phyloP scores from a whole-genome alignment of 2,797 vertebrate species.

The Coregonus sp. region DNA sequence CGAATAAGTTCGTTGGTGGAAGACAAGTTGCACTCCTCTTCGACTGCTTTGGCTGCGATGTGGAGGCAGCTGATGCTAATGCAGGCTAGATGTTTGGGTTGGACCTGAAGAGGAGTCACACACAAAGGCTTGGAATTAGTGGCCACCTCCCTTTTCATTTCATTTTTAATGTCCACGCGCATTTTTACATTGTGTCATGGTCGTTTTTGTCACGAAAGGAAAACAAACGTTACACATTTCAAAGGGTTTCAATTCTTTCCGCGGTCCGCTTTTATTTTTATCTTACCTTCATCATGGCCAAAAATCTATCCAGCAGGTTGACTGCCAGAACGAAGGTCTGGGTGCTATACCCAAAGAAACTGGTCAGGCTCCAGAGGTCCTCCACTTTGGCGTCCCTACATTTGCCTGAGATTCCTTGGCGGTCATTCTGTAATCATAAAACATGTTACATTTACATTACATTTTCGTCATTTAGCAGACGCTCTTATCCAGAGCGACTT shows the following conservation, averaged over 20 bases:
- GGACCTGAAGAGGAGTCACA: conserved; percentile 75
- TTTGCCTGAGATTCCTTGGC: conserved; percentile 84
- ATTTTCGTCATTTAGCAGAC: too few relatives aligned
- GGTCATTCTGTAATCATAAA: conserved; percentile 74
- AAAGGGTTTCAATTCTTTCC: background rate
- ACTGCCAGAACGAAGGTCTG: conserved; percentile 95
- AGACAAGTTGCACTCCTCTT: conserved; percentile 87
- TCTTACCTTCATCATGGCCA: conserved; percentile 94
- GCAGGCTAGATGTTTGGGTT: conserved; percentile 95
- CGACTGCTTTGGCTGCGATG: conserved; percentile 85
- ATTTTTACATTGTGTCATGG: too few relatives aligned
- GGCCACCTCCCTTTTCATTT: background rate
- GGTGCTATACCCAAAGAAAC: conserved; percentile 93
- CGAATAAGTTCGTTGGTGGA: conserved; percentile 90
- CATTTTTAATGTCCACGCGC: too few relatives aligned
- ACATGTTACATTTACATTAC: background rate
- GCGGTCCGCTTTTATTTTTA: background rate
- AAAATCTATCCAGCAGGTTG: conserved; percentile 95
- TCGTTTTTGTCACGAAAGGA: too few relatives aligned
- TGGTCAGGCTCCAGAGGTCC: conserved; percentile 94
- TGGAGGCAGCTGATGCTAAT: conserved; percentile 93
- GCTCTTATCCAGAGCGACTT: too few relatives aligned
- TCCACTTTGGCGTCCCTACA: conserved; percentile 91
- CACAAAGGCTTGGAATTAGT: background rate
- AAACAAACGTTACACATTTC: too few relatives aligned